A percentile compares a stretch with the other conserved stretches of the same genome.
Conservation (phyloP, 2,888 invertebrate genomes). For the Parnassius orleans region DNA sequence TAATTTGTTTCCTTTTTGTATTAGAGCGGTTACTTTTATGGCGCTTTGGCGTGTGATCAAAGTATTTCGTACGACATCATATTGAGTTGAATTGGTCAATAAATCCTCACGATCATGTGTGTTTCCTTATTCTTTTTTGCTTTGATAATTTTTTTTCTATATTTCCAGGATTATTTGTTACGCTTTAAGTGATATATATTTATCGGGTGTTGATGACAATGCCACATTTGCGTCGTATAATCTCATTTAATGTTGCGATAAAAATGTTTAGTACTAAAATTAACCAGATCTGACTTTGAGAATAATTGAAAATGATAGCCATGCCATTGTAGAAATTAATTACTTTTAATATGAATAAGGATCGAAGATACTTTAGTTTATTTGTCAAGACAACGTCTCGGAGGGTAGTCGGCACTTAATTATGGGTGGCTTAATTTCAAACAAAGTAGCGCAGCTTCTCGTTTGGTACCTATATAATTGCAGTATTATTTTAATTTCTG, state of each 20-base stretch:
- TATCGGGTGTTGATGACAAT: too few relatives aligned
- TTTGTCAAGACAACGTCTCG: not conserved
- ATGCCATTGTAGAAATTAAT: too few relatives aligned
- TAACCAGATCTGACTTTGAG: too few relatives aligned
- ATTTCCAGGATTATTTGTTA: not conserved
- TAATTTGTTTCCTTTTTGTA: conserved; percentile 17
- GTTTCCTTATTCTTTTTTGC: not conserved
- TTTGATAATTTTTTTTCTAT: not conserved
- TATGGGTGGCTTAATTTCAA: not conserved
- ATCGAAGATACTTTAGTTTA: too few relatives aligned
- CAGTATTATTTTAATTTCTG: not conserved
- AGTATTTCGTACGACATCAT: conserved; percentile 14
- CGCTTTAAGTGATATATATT: not conserved
- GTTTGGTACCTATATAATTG: not conserved
- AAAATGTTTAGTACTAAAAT: too few relatives aligned
- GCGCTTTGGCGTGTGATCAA: conserved; percentile 18
- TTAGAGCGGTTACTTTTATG: conserved; percentile 17
- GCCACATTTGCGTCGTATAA: too few relatives aligned
- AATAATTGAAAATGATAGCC: too few relatives aligned
- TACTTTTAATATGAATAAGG: too few relatives aligned
- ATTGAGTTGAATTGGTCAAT: conserved; percentile 12
- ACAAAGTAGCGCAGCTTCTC: not conserved
- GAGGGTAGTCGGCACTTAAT: not conserved
- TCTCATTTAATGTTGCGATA: too few relatives aligned
- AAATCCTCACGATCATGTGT: conserved; percentile 1